Base-by-base conservation (phyloP, 2,888 invertebrate genomes). In the Agonopterix heracliana region DNA sequence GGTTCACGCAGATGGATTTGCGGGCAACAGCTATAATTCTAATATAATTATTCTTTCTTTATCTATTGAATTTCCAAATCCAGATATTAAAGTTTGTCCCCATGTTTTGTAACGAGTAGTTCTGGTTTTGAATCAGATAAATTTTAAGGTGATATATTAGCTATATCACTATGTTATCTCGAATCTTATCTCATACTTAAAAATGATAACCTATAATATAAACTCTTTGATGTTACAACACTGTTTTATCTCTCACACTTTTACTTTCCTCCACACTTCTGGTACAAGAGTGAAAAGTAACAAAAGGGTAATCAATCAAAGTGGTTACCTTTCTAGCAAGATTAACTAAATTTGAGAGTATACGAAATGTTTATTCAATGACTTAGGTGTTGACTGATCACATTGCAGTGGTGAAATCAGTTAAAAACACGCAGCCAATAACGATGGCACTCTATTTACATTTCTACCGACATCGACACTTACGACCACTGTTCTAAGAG, bases 361-460 rank as follows among this genome's bases (percentile, higher is more conserved):
- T 51, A 54, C 57, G 59, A 26, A 57, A 61, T 63, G 61, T 63
- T 63, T 66, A 58, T 60, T 61, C 55, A 64, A 61, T 66, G 67
- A 64, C 67, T 67, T 66, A 64, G 64, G 63, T 71, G 70, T 72
- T 60, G 71, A 61, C 58, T 69, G 71, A 70, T 64, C 75, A 80
- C 81, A 81, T 81, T 71, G 77, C 78, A 66, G 70, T 70, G 74
- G 83, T 78, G 82, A 83, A 82, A 82, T 80, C 81, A 73, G 75
- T 70, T 26, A 66, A 72, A 69, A 70, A 74, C 68, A 71, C 66
- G 67, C 71, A 70, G 56, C 59, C 59, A 61, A 61, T 51, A 56
- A 53, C 54, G 47, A 54, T 46, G 47, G 17, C 8, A 14, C 47
- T 41, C 43, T 12, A 11, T 34, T 12, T 51, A 49, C 46, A 7